phyloP scores from a whole-genome alignment of 2,888 invertebrate species.

The Anagyrus pseudococci region DNA sequence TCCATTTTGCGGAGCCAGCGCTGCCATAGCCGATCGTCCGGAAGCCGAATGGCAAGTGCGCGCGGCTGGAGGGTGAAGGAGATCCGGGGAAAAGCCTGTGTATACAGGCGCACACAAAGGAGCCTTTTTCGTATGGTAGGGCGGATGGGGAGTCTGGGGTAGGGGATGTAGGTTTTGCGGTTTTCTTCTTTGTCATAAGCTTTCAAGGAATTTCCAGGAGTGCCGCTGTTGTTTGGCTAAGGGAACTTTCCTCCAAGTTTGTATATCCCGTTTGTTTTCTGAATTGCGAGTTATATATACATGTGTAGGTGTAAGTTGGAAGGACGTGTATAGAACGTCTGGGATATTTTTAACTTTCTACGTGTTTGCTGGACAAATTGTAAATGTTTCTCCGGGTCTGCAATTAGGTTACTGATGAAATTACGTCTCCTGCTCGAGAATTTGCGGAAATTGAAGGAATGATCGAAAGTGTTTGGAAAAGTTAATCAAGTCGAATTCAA shows the following conservation, averaged over 20 bases:
- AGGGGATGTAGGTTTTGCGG: background rate
- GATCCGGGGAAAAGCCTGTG: conserved; percentile 4
- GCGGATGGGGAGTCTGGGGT: background rate
- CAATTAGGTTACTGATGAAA: no score
- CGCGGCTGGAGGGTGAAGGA: conserved; percentile 3
- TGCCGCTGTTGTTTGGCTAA: background rate
- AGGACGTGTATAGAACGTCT: no score
- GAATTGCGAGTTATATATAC: no score
- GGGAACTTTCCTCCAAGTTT: conserved; percentile 6
- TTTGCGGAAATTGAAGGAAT: no score
- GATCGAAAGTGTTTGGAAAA: no score
- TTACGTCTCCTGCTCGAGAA: no score
- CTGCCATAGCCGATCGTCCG: background rate
- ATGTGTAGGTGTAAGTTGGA: no score
- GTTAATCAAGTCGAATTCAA: no score
- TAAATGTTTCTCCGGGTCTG: no score
- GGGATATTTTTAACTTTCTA: no score
- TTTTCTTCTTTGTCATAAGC: conserved; percentile 27
- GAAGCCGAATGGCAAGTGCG: conserved; percentile 3
- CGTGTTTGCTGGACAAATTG: no score
- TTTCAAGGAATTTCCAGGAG: conserved; percentile 22
- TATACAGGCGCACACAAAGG: background rate
- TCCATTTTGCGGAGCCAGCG: conserved; percentile 18
- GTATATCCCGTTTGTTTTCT: conserved; percentile 20
- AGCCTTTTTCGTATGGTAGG: conserved; percentile 9